Conservation (phyloP, 2,113 vertebrate species). For the Catharus minimus region DNA sequence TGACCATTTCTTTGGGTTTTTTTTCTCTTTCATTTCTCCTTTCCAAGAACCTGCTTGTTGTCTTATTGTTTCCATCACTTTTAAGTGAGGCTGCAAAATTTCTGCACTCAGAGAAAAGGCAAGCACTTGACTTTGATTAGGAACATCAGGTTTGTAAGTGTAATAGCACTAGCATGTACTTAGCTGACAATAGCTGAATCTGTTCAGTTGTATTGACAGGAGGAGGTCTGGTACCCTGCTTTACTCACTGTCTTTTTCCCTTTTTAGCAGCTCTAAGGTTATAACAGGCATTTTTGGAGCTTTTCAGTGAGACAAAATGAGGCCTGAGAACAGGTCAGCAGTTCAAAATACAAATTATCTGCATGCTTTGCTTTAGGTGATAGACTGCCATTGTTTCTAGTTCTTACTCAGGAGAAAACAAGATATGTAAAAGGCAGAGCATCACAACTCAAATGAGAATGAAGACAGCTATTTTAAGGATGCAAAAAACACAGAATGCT, state of each 20-base stretch:
- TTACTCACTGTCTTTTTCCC: background rate
- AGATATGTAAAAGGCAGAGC: background rate
- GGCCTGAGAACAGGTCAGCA: background rate
- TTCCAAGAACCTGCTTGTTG: background rate
- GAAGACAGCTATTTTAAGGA: background rate
- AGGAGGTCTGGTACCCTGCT: background rate
- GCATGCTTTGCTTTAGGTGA: background rate
- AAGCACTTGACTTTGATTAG: background rate
- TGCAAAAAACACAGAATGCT: background rate
- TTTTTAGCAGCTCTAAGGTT: background rate
- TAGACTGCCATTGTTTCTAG: background rate
- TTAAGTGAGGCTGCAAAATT: background rate
- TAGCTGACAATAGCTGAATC: background rate
- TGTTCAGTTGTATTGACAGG: background rate
- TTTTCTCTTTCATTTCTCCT: background rate
- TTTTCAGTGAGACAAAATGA: background rate
- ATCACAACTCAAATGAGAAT: background rate
- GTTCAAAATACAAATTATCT: background rate
- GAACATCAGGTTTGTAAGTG: background rate
- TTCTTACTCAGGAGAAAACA: background rate
- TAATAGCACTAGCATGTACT: background rate
- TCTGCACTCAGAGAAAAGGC: background rate
- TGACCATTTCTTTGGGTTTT: accelerated
- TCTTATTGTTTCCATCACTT: background rate
- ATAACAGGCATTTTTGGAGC: background rate